Percentiles rank a stretch among this genome's conserved stretches.
Evolutionary conservation across 1,140 invertebrate genomes (phyloP).

Genomic region (Atta cephalotes): DNA sequence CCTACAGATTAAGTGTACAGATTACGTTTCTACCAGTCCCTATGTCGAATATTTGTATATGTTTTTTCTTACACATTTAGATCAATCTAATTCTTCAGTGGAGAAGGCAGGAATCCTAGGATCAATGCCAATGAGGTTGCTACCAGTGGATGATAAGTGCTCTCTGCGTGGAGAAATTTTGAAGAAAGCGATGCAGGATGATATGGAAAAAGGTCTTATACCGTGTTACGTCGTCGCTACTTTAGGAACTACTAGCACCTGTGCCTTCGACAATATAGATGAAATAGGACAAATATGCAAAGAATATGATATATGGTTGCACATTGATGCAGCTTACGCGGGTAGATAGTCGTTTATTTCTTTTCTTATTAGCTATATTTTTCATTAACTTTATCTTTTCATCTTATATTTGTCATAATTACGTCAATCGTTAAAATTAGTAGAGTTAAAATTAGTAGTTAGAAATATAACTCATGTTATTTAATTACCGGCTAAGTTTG

Average conservation of each 20-base stretch:
- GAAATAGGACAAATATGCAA: constrained; percentile 94
- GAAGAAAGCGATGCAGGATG: constrained; percentile 91
- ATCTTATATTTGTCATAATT: background rate
- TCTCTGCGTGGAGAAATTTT: constrained; percentile 92
- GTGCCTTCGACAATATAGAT: constrained; percentile 95
- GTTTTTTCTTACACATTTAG: constrained; percentile 75
- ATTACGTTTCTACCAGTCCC: background rate
- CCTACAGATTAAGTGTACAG: background rate
- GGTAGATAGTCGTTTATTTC: constrained; percentile 79
- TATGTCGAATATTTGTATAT: background rate
- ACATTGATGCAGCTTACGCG: constrained; percentile 96
- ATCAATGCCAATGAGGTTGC: constrained; percentile 92
- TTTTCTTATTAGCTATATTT: background rate
- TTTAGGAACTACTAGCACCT: constrained; percentile 96
- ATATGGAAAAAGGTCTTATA: constrained; percentile 90
- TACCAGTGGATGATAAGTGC: constrained; percentile 92
- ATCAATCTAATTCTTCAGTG: constrained; percentile 96
- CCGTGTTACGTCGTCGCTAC: constrained; percentile 94
- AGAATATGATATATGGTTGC: constrained; percentile 93
- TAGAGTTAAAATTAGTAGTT: too few species aligned
- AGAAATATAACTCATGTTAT: background rate
- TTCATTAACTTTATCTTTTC: background rate
- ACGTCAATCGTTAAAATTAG: background rate
- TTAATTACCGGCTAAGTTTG: background rate
- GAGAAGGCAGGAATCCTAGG: constrained; percentile 95